A percentile compares a stretch with the other conserved stretches of the same genome.
Evolutionary conservation across 1,140 invertebrate species (phyloP).

Genomic region (Drosophila neocordata): DNA sequence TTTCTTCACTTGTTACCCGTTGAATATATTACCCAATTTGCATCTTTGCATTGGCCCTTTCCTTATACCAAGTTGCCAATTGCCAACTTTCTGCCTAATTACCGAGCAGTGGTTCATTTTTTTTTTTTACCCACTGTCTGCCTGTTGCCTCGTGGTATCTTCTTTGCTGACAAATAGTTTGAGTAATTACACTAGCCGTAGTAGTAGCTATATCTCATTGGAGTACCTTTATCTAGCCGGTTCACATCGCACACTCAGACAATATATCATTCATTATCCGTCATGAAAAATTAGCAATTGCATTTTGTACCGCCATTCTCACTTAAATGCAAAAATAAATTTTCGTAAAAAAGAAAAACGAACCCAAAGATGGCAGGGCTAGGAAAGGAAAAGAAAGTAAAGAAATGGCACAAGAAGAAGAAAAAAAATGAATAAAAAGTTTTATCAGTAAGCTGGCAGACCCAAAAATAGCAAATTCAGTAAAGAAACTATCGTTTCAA

Average conservation of each 20-base stretch:
- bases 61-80: constrained; percentile 9
- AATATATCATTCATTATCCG: constrained; percentile 80
- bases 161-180: constrained; percentile 72
- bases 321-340: constrained; percentile 64
- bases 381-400: background rate
- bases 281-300: constrained; percentile 79
- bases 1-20: background rate
- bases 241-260: constrained; percentile 54
- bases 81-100: constrained; percentile 66
- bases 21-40: constrained; percentile 4
- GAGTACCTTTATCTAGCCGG: constrained; percentile 11
- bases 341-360: constrained; percentile 15
- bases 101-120: constrained; percentile 30
- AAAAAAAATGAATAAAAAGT: constrained; percentile 44
- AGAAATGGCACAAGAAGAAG: background rate
- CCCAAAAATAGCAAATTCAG: constrained; percentile 17
- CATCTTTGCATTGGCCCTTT: constrained; percentile 15
- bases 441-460: constrained; percentile 67
- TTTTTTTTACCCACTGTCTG: background rate
- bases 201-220: background rate
- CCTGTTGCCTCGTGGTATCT: constrained; percentile 13
- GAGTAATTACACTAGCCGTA: constrained; percentile 60
- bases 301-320: constrained; percentile 66
- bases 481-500: background rate
- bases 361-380: background rate